A percentile compares a stretch with the other conserved stretches of the same genome.
Evolutionary conservation across 2,113 vertebrate genomes (phyloP).

Genomic region (Pelvicachromis taeniatus): DNA sequence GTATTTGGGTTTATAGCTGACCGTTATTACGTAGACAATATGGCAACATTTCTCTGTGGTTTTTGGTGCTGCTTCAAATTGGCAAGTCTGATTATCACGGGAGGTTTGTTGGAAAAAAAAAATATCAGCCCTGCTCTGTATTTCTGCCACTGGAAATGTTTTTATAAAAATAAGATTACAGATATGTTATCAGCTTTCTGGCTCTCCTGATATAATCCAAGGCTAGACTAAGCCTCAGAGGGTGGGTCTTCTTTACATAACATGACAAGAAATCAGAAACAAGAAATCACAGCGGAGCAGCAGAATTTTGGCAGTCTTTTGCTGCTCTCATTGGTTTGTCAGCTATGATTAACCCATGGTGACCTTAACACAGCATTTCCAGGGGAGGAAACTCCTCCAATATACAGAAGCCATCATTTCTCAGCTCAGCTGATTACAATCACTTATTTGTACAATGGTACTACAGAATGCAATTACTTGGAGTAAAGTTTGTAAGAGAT

Average conservation of each 20-base stretch:
- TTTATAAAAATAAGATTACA: conserved; percentile 41
- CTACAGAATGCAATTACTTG: not conserved
- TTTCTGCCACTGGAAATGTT: conserved; percentile 28
- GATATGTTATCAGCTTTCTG: conserved; percentile 36
- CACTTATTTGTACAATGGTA: not conserved
- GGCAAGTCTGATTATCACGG: not conserved
- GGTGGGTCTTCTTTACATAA: conserved; percentile 3
- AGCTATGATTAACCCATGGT: not conserved
- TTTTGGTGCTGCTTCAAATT: not conserved
- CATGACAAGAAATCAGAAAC: not conserved
- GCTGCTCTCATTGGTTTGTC: conserved; percentile 5
- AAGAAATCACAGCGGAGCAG: conserved; percentile 8
- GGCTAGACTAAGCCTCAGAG: conserved; percentile 10
- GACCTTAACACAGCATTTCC: not conserved
- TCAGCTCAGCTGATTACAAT: not conserved
- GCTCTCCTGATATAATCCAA: conserved; percentile 6
- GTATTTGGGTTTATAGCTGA: not conserved
- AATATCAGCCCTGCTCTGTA: not conserved
- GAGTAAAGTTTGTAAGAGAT: not conserved
- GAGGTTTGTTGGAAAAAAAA: not conserved
- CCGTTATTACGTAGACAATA: not conserved
- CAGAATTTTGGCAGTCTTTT: not conserved
- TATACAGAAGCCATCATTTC: not conserved
- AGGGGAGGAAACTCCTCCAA: not conserved
- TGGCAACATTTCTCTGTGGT: not conserved